A percentile compares a stretch with the other conserved stretches of the same genome.
These are phyloP conservation scores for Pseudobourletiella spinata DNA, from an alignment of 1,140 invertebrate genomes.

Conservation along the genomic window DNA sequence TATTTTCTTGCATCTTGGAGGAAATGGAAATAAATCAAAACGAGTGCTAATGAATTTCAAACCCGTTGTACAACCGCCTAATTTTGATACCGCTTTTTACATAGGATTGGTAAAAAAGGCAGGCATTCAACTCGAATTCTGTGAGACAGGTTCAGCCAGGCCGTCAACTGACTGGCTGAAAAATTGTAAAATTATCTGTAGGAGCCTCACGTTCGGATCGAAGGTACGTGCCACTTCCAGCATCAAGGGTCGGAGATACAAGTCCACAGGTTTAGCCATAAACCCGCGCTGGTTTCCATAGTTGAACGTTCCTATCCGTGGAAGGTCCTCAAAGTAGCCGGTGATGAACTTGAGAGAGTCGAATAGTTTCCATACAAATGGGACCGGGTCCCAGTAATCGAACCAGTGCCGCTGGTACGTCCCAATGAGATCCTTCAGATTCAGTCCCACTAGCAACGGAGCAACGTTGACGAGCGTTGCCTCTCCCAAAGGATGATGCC, in stretches of 20 bases:
- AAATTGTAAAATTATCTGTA: neutral
- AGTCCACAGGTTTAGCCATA: constrained; percentile 64
- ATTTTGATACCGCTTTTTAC: too few relatives aligned
- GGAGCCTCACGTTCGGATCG: neutral
- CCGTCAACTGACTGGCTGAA: neutral
- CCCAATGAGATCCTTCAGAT: neutral
- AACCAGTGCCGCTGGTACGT: neutral
- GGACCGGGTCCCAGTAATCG: constrained; percentile 37
- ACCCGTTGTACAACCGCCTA: too few relatives aligned
- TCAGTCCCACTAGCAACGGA: constrained; percentile 29
- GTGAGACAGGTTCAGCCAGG: too few relatives aligned
- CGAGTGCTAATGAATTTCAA: too few relatives aligned
- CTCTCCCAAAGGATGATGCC: constrained; percentile 35
- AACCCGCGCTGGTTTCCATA: constrained; percentile 66
- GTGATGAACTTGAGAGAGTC: constrained; percentile 39
- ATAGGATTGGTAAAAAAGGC: too few relatives aligned
- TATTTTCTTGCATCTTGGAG: too few relatives aligned
- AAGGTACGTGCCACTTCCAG: constrained; percentile 40
- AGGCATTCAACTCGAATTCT: neutral
- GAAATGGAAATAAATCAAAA: too few relatives aligned
- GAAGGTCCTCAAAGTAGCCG: constrained; percentile 41
- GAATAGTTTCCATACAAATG: constrained; percentile 41
- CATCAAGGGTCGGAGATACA: constrained; percentile 65
- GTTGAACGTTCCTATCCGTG: constrained; percentile 47
- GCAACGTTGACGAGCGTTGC: constrained; percentile 42